Evolutionary conservation across 2,888 invertebrate species (phyloP), one percentile per base, ranked within the genome.

Genomic region (Mythimna vitellina): DNA sequence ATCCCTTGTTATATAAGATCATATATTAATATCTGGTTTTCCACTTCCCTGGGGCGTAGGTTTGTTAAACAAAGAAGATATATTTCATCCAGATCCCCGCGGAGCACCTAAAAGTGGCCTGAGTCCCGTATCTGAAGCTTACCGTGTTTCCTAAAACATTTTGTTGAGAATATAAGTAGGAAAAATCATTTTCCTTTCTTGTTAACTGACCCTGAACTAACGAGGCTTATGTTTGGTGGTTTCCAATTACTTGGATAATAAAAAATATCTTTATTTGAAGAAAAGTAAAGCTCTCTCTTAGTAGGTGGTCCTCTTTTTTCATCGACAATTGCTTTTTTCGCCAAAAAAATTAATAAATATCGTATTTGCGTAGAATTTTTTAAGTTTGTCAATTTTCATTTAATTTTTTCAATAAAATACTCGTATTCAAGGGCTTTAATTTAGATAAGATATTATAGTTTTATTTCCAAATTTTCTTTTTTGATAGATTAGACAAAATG

Each of bases 121-220:
- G 22, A 60, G 65, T 57, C 67, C 72, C 57, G 54, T 72, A 69
- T 60, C 56, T 65, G 53, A 60, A 57, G 63, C 62, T 66, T 29
- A 75, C 75, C 57, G 60, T 73, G 56, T 83, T 83, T 66, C 54
- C 65, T 79, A 53, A 68, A 68, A 46, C 29, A 73, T 71, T 65
- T 58, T 54, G 17, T 38, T 14, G 53, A 53, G 49, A 77, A 65
- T 62, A 46, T 53, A 63, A 63, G 17, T 65, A 58, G 46, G 22
- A 38, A 65, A 73, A 56, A 60, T 72, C 6, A 51, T 78, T 71
- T 53, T 73, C 12, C 8, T 64, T 51, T 57, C 61, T 49, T 70
- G 12, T 35, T 56, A 29, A 73, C 29, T 46, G 56, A 56, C 35
- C 42, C 35, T 61, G 54, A 63, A 60, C 42, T 74, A 80, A 74